A percentile compares a stretch with the other conserved stretches of the same genome.
Evolutionary conservation across 2,113 vertebrate species (phyloP).

Genomic region (Hiodon alosoides): DNA sequence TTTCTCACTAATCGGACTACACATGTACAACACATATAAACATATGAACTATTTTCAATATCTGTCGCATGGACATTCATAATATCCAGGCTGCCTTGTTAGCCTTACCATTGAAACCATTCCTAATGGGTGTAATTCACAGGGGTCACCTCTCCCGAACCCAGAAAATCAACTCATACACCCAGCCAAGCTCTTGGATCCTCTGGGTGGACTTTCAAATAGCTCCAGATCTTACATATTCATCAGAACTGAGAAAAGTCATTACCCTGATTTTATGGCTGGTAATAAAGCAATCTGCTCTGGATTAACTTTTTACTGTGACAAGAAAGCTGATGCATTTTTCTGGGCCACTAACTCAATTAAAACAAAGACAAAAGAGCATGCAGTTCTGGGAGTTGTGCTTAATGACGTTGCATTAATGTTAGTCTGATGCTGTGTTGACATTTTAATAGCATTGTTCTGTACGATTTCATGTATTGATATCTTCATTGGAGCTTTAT

Average conservation of each 20-base stretch:
- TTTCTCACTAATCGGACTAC: too few species aligned
- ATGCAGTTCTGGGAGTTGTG: background rate
- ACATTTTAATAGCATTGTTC: too few species aligned
- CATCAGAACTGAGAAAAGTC: background rate
- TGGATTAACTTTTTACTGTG: background rate
- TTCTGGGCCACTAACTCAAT: constrained; percentile 8
- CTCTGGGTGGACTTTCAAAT: background rate
- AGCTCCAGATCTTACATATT: constrained; percentile 1
- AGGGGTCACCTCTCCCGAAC: background rate
- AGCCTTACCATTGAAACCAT: background rate
- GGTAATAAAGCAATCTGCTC: background rate
- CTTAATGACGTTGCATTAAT: too few species aligned
- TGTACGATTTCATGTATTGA: too few species aligned
- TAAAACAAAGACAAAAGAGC: background rate
- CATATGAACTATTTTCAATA: too few species aligned
- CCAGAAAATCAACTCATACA: background rate
- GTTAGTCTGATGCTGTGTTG: too few species aligned
- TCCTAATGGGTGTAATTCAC: background rate
- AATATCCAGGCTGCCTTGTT: background rate
- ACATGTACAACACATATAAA: too few species aligned
- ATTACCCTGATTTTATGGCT: too few species aligned
- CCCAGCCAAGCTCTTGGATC: background rate
- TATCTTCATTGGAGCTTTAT: too few species aligned
- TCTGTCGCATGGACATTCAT: too few species aligned
- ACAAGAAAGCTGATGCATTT: background rate